Evolutionary conservation across 1,140 invertebrate genomes (phyloP), one percentile per base, ranked within the genome.

Genomic region (Bombus superbus): DNA sequence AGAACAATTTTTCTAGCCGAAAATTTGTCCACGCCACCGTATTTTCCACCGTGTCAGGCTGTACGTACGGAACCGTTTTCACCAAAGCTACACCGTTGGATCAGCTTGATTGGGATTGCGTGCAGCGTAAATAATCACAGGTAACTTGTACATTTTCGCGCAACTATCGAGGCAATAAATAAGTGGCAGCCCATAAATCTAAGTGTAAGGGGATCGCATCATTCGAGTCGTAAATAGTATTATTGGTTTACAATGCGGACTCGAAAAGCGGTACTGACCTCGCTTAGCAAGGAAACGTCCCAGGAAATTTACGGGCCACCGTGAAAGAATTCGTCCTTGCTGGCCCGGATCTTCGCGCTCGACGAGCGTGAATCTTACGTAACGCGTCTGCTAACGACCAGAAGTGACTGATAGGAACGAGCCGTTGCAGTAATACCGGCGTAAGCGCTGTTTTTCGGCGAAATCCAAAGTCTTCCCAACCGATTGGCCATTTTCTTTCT

Each of bases 211-310:
- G 90, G 38, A 44, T 81, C 92, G 90, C 92, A 94, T 94, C 84
- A 94, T 95, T 94, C 86, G 82, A 91, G 81, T 86, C 92, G 91
- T 94, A 94, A 94, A 94, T 94, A 94, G 93, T 91, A 94, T 94
- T 94, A 95, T 94, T 92, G 94, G 92, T 94, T 94, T 95, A 93
- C 91, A 76, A 66, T 68, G 42, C 4, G 42, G 32, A 11, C 35
- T 28, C 11, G 38, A 75, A 75, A 57, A 13, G 22, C 15, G 18
- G n/a, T 74, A 75, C 81, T 79, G 89, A 84, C 88, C 89, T 84
- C 68, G 85, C 13, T 66, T 38, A 42, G 47, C 72, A 53, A 6
- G 80, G 40, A 82, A 86, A 79, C 53, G n/a, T 78, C 53, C 13
- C 32, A 40, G 71, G 11, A 73, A 89, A 85, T 89, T 68, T 87